phyloP scores from a whole-genome alignment of 1,140 invertebrate species.

The Popillia japonica region DNA sequence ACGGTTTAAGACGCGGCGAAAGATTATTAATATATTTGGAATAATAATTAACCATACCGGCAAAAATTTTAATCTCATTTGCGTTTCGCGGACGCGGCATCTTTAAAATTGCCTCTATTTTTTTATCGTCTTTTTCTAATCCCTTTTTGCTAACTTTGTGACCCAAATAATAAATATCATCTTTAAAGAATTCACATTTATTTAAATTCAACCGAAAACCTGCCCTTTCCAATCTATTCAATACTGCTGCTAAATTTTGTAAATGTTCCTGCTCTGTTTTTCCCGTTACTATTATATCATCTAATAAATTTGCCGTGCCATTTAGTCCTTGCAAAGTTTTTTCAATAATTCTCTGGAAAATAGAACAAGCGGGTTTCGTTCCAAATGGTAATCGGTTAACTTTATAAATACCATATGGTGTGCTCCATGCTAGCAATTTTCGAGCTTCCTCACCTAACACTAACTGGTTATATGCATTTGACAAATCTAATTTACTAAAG shows the following conservation, averaged over 20 bases:
- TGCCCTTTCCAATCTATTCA: too few species aligned
- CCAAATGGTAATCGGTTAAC: background rate
- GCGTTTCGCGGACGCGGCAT: background rate
- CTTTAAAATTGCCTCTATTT: background rate
- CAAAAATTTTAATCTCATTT: background rate
- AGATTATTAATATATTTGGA: background rate
- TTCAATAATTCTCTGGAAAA: constrained; percentile 24
- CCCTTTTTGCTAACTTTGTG: too few species aligned
- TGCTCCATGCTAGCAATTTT: constrained; percentile 28
- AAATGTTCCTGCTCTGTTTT: too few species aligned
- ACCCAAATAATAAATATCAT: background rate
- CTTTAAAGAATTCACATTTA: too few species aligned
- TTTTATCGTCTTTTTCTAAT: too few species aligned
- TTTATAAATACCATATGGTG: background rate
- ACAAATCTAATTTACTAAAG: too few species aligned
- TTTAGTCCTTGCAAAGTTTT: constrained; percentile 27
- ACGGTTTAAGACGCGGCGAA: background rate
- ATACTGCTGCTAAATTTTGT: too few species aligned
- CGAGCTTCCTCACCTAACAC: too few species aligned
- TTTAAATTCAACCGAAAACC: too few species aligned
- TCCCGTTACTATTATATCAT: too few species aligned
- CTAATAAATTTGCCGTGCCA: too few species aligned
- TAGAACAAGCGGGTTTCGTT: background rate
- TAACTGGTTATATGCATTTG: too few species aligned
- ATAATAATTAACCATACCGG: background rate